Evolutionary conservation across 1,140 invertebrate species (phyloP).

Genomic region (Alviniconcha marisindica): DNA sequence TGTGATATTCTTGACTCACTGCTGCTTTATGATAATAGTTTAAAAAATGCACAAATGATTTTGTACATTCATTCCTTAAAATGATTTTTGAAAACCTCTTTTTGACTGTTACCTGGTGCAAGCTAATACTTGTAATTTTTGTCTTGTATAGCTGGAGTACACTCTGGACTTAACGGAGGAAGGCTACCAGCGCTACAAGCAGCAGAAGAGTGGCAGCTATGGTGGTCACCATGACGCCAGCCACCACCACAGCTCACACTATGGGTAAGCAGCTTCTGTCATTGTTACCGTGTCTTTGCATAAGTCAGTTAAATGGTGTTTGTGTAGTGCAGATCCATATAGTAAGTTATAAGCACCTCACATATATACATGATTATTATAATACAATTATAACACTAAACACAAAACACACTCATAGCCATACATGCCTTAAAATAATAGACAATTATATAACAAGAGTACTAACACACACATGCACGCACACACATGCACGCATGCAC

Average conservation of each 20-base stretch:
- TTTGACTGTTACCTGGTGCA: neutral
- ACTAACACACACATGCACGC: neutral
- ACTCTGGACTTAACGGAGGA: slow-evolving; percentile 75
- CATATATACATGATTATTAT: too few species aligned
- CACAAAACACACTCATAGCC: too few species aligned
- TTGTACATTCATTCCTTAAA: neutral
- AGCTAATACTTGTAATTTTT: neutral
- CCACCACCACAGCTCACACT: slow-evolving; percentile 45
- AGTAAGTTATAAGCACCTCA: too few species aligned
- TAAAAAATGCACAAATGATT: neutral
- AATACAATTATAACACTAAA: too few species aligned
- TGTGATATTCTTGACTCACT: neutral
- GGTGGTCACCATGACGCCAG: slow-evolving; percentile 59
- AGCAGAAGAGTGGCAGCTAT: slow-evolving; percentile 42
- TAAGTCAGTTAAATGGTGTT: neutral
- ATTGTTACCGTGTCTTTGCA: neutral
- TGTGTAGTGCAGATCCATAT: neutral
- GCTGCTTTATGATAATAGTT: neutral
- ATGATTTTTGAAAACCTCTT: neutral
- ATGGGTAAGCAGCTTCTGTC: slow-evolving; percentile 47
- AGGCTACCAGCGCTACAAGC: slow-evolving; percentile 64
- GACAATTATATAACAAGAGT: too few species aligned
- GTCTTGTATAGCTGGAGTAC: slow-evolving; percentile 72
- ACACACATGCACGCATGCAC: neutral
- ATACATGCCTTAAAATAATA: too few species aligned